Conservation (phyloP, 2,888 invertebrate species). For the Drosophila borealis region DNA sequence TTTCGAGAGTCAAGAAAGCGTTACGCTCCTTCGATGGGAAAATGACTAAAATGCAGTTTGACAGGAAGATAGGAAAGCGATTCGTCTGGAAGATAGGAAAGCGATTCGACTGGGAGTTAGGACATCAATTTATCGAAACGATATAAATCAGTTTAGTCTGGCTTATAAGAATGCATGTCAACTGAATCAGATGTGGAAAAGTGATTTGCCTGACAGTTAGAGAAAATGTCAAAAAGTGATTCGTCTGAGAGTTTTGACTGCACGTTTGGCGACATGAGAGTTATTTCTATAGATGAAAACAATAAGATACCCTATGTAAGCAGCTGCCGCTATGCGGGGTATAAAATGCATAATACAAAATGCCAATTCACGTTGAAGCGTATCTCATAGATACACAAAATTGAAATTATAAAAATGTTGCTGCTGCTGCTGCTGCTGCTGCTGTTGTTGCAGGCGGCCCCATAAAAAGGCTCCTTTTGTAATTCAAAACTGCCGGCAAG, state of each 20-base stretch:
- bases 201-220: too few relatives aligned
- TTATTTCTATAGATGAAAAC: too few relatives aligned
- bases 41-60: neutral
- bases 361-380: slow-evolving; percentile 70
- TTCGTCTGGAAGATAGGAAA: too few relatives aligned
- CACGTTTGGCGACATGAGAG: too few relatives aligned
- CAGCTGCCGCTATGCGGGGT: neutral
- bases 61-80: neutral
- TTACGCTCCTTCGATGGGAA: neutral
- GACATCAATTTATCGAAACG: too few relatives aligned
- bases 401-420: slow-evolving; percentile 69
- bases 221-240: too few relatives aligned
- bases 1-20: too few relatives aligned
- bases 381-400: slow-evolving; percentile 74
- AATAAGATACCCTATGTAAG: neutral
- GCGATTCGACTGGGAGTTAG: too few relatives aligned
- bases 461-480: slow-evolving; percentile 75
- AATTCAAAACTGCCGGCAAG: slow-evolving; percentile 69
- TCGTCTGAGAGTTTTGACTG: too few relatives aligned
- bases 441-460: slow-evolving; percentile 42
- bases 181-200: too few relatives aligned
- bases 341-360: slow-evolving; percentile 62
- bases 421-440: slow-evolving; percentile 7
- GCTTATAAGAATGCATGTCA: too few relatives aligned
- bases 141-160: too few relatives aligned